These are phyloP conservation scores for Spermophilus dauricus DNA, from an alignment of 2,113 vertebrate species.

Conservation along the genomic window DNA sequence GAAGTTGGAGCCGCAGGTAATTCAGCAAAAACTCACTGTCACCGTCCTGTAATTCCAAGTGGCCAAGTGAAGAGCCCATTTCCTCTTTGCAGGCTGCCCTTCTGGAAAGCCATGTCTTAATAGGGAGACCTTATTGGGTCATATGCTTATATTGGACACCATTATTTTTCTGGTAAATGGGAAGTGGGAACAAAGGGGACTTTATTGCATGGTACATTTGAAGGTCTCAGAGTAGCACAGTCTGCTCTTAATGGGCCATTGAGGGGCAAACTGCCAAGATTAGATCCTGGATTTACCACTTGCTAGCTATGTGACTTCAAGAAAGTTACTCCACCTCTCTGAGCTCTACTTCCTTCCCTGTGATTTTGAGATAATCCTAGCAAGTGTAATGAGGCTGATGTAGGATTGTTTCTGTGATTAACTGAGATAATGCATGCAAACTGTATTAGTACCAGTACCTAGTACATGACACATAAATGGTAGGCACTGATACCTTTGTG, in stretches of 20 bases:
- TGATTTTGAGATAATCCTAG: background rate
- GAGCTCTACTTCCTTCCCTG: background rate
- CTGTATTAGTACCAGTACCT: background rate
- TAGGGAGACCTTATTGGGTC: background rate
- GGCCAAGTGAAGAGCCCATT: background rate
- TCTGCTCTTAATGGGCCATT: background rate
- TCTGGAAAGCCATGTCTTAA: background rate
- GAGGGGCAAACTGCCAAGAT: background rate
- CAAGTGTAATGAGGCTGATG: background rate
- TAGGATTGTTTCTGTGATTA: background rate
- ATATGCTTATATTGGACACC: background rate
- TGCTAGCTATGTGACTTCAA: background rate
- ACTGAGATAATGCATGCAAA: background rate
- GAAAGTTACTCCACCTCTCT: background rate
- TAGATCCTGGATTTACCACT: background rate
- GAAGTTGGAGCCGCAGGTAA: background rate
- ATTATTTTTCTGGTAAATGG: background rate
- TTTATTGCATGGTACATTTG: background rate
- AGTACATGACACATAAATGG: background rate
- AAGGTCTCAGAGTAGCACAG: background rate
- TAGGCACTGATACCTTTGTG: too few species aligned
- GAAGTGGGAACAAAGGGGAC: background rate
- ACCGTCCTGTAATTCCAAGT: background rate
- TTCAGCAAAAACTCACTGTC: background rate
- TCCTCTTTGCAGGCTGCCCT: background rate